phyloP scores from a whole-genome alignment of 92 coral and sea anemone genomes.

The Palythoa heliodiscus region DNA sequence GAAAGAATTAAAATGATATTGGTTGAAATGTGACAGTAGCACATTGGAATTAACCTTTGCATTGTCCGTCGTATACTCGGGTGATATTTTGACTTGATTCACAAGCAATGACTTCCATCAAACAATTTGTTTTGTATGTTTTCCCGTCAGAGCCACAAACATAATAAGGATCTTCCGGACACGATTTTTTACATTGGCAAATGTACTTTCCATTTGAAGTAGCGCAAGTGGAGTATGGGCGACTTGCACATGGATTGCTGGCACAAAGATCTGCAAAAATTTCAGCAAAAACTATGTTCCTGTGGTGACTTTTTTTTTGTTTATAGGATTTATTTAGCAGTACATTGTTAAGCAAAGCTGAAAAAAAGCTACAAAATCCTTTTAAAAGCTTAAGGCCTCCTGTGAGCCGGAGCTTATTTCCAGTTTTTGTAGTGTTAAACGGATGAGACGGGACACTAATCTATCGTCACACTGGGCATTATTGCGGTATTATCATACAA shows the following conservation, averaged over 20 bases:
- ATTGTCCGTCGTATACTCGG: background rate
- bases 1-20: too few relatives aligned
- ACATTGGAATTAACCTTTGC: background rate
- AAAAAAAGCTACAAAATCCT: too few relatives aligned
- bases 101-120: slow-evolving; percentile 20
- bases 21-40: background rate
- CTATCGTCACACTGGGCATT: too few relatives aligned
- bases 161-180: background rate
- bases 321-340: background rate
- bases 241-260: slow-evolving; percentile 6
- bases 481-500: too few relatives aligned
- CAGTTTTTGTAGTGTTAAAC: too few relatives aligned
- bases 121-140: slow-evolving; percentile 16
- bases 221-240: slow-evolving; percentile 25
- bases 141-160: slow-evolving; percentile 34
- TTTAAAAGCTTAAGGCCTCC: too few relatives aligned
- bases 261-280: slow-evolving; percentile 7
- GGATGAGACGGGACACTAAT: too few relatives aligned
- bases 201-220: background rate
- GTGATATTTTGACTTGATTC: slow-evolving; percentile 6
- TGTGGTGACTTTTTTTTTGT: background rate
- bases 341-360: background rate
- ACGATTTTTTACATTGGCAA: slow-evolving; percentile 9
- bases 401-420: too few relatives aligned
- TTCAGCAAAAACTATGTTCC: background rate